Evolutionary conservation across 2,797 vertebrate species (phyloP), one percentile per base, ranked within the genome.

Genomic region (Erethizon dorsatum): DNA sequence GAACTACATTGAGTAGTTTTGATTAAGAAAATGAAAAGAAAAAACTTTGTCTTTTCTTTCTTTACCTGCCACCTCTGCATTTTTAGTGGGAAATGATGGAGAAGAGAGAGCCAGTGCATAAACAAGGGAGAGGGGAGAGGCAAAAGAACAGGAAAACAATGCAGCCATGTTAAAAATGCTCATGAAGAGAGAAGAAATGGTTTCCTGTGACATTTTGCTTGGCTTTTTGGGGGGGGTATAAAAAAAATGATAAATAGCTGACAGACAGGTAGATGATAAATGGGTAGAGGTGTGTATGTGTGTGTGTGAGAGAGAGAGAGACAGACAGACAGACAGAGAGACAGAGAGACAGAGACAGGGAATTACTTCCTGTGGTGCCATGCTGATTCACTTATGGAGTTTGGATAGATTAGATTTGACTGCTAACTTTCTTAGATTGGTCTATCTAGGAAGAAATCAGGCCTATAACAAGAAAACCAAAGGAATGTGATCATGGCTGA

Each of bases 11-110:
- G 57, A 78, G 52, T 52, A 89, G n/a, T 54, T 83, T 80, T 69
- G 33, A 63, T 89, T 57, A 94, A 59, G 75, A 88, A 93, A 94
- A 80, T 50, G 41, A 63, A 79, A 28, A 41, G 37, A 41, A 41
- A 41, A 41, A 41, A 41, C 37, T 93, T 90, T 79, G 2, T n/a
- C n/a, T 90, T 65, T 59, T 20, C 12, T 54, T 54, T 63, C 7
- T 33, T 86, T 78, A n/a, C 6, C 15, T n/a, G 6, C 79, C 5
- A 7, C 24, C n/a, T 22, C 11, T 26, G 4, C 37, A 83, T 4
- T 52, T 87, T 83, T 33, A 63, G 18, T 5, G 1, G 10, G 26
- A 9, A 56, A 45, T 52, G 8, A 45, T 45, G 9, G 71, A 18
- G 33, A 89, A 78, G 3, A 50, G 4, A 73, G 2, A 91, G 24